Conservation (phyloP, 2,113 vertebrate genomes). For the Tamias sibiricus region DNA sequence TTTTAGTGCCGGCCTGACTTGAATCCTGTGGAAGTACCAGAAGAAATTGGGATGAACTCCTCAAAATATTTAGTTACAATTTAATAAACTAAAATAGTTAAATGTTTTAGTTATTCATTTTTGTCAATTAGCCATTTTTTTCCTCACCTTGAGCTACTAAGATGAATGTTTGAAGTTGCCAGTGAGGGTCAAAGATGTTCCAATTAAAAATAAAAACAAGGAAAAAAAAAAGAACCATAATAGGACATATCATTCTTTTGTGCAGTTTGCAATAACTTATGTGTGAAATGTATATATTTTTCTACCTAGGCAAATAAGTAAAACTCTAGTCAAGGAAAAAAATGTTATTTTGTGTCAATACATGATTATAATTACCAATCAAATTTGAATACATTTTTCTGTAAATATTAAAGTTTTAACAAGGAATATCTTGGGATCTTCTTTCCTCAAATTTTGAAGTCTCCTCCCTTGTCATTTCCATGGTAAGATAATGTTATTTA, state of each 20-base stretch:
- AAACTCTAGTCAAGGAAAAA: conserved; percentile 7
- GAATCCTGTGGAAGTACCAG: neutral
- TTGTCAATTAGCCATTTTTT: neutral
- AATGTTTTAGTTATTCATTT: neutral
- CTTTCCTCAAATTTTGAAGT: neutral
- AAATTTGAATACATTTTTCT: neutral
- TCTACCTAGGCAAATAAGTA: neutral
- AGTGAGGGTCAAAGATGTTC: neutral
- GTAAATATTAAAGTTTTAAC: neutral
- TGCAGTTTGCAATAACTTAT: neutral
- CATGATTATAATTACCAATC: neutral
- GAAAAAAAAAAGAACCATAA: neutral
- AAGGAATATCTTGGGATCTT: neutral
- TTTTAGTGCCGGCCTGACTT: neutral
- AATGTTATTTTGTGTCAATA: neutral
- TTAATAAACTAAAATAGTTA: neutral
- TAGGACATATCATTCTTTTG: conserved; percentile 6
- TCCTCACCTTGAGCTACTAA: neutral
- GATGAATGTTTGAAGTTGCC: neutral
- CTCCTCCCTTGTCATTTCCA: neutral
- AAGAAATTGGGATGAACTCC: neutral
- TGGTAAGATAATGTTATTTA: neutral
- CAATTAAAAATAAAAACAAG: conserved; percentile 42
- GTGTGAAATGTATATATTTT: neutral
- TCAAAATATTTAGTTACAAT: neutral